Conservation (phyloP, 2,797 vertebrate species). For the Sciurus vulgaris region DNA sequence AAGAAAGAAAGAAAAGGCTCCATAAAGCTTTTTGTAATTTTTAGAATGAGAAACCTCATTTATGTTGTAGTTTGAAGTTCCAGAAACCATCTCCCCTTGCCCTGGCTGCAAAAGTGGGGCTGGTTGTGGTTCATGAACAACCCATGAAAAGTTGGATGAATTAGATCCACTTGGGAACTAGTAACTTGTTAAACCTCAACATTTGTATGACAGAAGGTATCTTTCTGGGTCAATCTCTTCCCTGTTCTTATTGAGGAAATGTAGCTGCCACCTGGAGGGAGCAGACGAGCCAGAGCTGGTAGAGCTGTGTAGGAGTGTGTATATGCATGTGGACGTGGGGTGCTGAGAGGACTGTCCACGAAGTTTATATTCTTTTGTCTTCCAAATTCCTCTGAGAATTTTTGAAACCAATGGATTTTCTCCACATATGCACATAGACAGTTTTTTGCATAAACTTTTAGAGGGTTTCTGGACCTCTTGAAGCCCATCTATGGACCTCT, state of each 20-base stretch:
- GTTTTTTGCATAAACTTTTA: constrained; percentile 57
- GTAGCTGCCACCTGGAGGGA: constrained; percentile 31
- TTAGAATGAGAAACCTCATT: constrained; percentile 47
- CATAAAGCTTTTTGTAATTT: constrained; percentile 14
- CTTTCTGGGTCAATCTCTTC: constrained; percentile 56
- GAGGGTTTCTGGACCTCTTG: constrained; percentile 56
- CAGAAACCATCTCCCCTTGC: background rate
- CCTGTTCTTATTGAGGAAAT: constrained; percentile 56
- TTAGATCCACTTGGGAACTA: constrained; percentile 46
- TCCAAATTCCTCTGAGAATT: constrained; percentile 11
- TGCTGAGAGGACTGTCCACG: background rate
- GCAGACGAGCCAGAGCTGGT: background rate
- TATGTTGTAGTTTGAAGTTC: constrained; percentile 45
- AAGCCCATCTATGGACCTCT: constrained; percentile 45
- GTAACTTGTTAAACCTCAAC: constrained; percentile 26
- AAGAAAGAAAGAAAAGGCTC: background rate
- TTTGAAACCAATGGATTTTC: constrained; percentile 59
- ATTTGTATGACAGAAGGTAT: constrained; percentile 62
- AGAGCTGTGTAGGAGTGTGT: background rate
- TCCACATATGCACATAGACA: constrained; percentile 47
- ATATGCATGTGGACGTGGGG: background rate
- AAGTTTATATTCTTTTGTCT: constrained; percentile 43
- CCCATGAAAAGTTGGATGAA: background rate
- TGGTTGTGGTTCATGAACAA: constrained; percentile 3
- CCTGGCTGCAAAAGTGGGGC: constrained; percentile 39